phyloP scores from a whole-genome alignment of 2,888 invertebrate species.

The Rambutsinella grinnellia region DNA sequence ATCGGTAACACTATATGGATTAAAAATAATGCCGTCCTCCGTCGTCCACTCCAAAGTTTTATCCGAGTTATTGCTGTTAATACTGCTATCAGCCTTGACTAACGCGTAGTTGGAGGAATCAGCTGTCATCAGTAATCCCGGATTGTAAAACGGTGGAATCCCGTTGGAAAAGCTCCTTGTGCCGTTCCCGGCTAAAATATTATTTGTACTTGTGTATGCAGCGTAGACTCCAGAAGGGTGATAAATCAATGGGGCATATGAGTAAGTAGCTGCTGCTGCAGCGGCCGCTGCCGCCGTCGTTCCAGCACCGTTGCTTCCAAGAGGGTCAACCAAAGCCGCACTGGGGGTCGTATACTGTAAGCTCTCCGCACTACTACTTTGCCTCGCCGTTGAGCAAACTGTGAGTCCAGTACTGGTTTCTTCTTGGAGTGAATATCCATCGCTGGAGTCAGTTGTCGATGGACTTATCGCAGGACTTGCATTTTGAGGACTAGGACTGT shows the following conservation, averaged over 20 bases:
- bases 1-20: neutral
- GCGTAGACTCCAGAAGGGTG: constrained; percentile 34
- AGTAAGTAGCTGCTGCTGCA: constrained; percentile 4
- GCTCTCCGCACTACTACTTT: constrained; percentile 2
- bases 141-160: no score
- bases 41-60: constrained; percentile 48
- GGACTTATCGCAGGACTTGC: constrained; percentile 39
- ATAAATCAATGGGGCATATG: constrained; percentile 19
- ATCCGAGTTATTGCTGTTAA: constrained; percentile 35
- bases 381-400: no score
- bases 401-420: neutral
- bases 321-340: no score
- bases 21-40: constrained; percentile 31
- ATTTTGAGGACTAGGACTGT: constrained; percentile 48
- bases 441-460: constrained; percentile 39
- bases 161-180: constrained; percentile 21
- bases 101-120: constrained; percentile 20
- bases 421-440: constrained; percentile 29
- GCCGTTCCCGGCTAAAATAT: constrained; percentile 6
- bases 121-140: constrained; percentile 35
- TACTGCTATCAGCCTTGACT: constrained; percentile 47
- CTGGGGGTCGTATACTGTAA: neutral
- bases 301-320: no score
- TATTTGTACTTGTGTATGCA: constrained; percentile 14
- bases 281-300: no score